Conservation (phyloP, 2,113 vertebrate genomes). For the Pterocles orientalis region DNA sequence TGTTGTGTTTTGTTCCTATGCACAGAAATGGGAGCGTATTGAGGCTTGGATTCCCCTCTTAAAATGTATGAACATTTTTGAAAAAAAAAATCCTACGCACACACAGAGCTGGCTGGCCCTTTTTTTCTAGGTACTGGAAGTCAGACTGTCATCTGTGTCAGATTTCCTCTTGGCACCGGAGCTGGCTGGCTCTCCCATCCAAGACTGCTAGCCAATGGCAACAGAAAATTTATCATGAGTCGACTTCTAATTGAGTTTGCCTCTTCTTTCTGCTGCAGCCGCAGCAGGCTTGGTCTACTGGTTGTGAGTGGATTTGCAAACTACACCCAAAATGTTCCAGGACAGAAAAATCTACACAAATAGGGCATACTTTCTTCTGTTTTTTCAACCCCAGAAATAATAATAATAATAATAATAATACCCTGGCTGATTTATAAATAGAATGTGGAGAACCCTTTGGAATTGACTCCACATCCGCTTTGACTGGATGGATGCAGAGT, state of each 20-base stretch:
- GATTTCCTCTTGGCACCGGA: constrained; percentile 34
- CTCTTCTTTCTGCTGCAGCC: not conserved
- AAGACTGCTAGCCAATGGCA: constrained; percentile 41
- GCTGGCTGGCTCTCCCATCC: not conserved
- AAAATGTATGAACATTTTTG: not conserved
- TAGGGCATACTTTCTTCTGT: not conserved
- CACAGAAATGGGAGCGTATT: not conserved
- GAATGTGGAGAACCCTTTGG: constrained; percentile 11
- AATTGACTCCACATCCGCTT: not conserved
- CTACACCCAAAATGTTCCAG: not conserved
- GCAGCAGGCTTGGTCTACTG: not conserved
- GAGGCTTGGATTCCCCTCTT: not conserved
- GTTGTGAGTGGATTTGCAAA: not conserved
- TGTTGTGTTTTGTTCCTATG: not conserved
- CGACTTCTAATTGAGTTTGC: not conserved
- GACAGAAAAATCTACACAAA: not conserved
- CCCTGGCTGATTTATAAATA: not conserved
- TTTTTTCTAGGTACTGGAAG: constrained; percentile 29
- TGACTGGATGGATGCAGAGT: not conserved
- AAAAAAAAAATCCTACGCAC: not conserved
- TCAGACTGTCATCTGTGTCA: constrained; percentile 18
- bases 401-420: not conserved
- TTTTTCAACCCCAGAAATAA: not conserved
- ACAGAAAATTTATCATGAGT: constrained; percentile 43
- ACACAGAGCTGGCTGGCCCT: not conserved